Percentiles rank a stretch among this genome's conserved stretches.
phyloP scores from a whole-genome alignment of 2,797 vertebrate species.

The Mallotus villosus region DNA sequence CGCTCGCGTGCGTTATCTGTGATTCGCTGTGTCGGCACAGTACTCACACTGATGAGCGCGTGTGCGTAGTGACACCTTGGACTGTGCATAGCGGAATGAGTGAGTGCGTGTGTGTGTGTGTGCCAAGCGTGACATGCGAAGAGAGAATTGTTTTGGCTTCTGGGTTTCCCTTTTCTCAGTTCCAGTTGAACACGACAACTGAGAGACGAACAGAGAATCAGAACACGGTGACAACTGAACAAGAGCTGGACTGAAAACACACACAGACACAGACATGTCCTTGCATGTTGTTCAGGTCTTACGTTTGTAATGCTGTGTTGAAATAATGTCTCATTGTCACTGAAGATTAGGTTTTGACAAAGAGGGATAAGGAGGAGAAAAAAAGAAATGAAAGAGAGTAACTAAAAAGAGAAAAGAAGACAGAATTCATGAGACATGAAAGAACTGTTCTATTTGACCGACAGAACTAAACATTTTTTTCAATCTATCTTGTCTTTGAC shows the following conservation, averaged over 20 bases:
- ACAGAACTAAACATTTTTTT: constrained; percentile 16
- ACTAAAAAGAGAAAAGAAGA: not conserved
- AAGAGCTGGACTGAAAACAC: too few relatives aligned
- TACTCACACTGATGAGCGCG: constrained; percentile 50
- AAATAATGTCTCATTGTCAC: constrained; percentile 27
- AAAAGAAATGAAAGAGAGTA: not conserved
- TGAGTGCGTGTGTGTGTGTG: not conserved
- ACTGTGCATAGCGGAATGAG: not conserved
- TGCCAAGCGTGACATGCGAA: not conserved
- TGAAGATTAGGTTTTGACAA: constrained; percentile 25
- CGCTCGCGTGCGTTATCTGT: constrained; percentile 77
- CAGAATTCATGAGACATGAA: not conserved
- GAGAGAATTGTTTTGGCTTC: too few relatives aligned
- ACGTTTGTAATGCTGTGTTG: not conserved
- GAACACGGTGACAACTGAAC: too few relatives aligned
- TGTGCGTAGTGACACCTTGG: not conserved
- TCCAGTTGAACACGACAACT: too few relatives aligned
- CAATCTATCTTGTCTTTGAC: constrained; percentile 15
- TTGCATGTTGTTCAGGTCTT: too few relatives aligned
- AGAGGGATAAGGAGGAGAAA: not conserved
- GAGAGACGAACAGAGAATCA: too few relatives aligned
- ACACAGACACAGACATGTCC: too few relatives aligned
- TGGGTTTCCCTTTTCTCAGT: too few relatives aligned
- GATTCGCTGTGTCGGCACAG: constrained; percentile 69
- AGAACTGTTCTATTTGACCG: constrained; percentile 8